These are phyloP conservation scores for Bombus impatiens DNA, from an alignment of 1,140 invertebrate genomes.

Conservation along the genomic window DNA sequence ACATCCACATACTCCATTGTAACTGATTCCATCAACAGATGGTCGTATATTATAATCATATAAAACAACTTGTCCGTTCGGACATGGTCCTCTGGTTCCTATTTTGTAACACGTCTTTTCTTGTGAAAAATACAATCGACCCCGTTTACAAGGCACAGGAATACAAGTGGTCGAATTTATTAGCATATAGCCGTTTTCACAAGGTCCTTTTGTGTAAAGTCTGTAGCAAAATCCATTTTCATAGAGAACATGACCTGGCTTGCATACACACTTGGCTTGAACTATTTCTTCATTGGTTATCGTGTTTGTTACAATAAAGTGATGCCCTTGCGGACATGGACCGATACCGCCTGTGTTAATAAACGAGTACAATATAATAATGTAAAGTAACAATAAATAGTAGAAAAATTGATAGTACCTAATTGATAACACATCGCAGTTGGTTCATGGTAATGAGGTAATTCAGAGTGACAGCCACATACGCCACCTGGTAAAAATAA, in stretches of 20 bases:
- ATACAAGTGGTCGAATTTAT: conserved; percentile 84
- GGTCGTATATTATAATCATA: conserved; percentile 90
- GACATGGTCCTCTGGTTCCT: conserved; percentile 88
- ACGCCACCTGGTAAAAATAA: conserved; percentile 88
- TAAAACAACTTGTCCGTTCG: conserved; percentile 86
- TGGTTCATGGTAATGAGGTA: conserved; percentile 88
- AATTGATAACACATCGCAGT: conserved; percentile 89
- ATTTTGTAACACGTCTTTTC: conserved; percentile 89
- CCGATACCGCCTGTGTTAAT: conserved; percentile 84
- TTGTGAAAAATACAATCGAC: conserved; percentile 88
- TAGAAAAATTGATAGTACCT: too few relatives aligned
- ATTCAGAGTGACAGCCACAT: conserved; percentile 87
- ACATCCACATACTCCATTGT: conserved; percentile 90
- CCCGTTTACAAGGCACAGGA: conserved; percentile 87
- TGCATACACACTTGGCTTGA: conserved; percentile 86
- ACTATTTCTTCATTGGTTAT: conserved; percentile 53
- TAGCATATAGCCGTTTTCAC: conserved; percentile 86
- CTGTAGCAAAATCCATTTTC: conserved; percentile 88
- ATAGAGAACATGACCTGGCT: conserved; percentile 87
- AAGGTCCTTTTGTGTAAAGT: conserved; percentile 89
- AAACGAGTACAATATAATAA: not conserved
- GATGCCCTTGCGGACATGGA: conserved; percentile 88
- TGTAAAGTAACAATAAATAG: not conserved
- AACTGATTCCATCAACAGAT: conserved; percentile 90
- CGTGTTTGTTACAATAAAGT: conserved; percentile 83